Evolutionary conservation across 2,888 invertebrate species (phyloP).

Genomic region (Prosapia bicincta): DNA sequence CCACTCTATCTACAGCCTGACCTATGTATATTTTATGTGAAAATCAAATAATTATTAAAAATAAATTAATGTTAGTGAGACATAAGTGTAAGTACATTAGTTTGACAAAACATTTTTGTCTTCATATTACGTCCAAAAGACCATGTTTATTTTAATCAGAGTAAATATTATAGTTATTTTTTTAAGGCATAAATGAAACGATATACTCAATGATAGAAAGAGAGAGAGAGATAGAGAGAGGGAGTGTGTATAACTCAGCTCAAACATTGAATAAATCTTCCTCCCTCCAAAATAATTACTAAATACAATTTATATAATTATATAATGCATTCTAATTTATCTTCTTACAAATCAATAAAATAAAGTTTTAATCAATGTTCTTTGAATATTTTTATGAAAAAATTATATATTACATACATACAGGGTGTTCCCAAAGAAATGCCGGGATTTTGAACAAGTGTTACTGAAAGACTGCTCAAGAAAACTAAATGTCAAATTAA

Average conservation of each 20-base stretch:
- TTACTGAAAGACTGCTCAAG: too few relatives aligned
- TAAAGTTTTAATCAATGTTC: too few relatives aligned
- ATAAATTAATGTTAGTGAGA: background rate
- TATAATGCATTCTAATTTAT: too few relatives aligned
- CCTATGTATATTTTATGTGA: background rate
- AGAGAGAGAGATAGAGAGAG: too few relatives aligned
- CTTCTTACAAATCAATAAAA: too few relatives aligned
- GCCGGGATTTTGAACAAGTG: too few relatives aligned
- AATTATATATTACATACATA: too few relatives aligned
- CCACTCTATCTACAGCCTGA: constrained; percentile 14
- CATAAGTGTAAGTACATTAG: background rate
- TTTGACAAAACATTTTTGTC: background rate
- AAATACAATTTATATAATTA: too few relatives aligned
- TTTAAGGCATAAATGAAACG: background rate
- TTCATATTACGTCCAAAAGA: background rate
- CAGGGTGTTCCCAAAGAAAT: too few relatives aligned
- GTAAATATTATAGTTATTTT: background rate
- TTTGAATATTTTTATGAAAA: too few relatives aligned
- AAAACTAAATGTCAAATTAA: too few relatives aligned
- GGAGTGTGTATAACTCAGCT: too few relatives aligned
- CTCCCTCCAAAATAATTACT: background rate
- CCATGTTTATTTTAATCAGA: background rate
- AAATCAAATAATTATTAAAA: background rate
- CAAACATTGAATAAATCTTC: background rate
- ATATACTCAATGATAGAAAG: background rate